phyloP scores from a whole-genome alignment of 1,140 invertebrate species.

The Marisa cornuarietis region DNA sequence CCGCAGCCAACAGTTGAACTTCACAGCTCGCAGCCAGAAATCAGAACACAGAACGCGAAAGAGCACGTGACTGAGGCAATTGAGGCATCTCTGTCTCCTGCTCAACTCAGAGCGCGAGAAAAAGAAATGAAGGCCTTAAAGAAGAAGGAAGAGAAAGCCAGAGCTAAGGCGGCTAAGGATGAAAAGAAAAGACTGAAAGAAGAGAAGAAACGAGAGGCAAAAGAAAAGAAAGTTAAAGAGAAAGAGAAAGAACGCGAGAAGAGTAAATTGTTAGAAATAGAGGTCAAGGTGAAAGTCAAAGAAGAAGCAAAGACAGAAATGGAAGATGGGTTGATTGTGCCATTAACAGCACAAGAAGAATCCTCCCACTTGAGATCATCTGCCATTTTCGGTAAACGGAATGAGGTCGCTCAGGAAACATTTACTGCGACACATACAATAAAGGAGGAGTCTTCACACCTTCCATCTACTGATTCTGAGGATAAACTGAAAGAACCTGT shows the following conservation, averaged over 20 bases:
- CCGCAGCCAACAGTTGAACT: not conserved
- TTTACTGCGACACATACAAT: not conserved
- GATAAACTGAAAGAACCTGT: not conserved
- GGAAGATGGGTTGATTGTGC: not conserved
- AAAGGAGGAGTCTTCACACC: not conserved
- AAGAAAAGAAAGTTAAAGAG: slow-evolving; percentile 15
- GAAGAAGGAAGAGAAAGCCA: slow-evolving; percentile 20
- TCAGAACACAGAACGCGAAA: not conserved
- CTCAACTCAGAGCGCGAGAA: slow-evolving; percentile 12
- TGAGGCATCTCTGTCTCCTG: slow-evolving; percentile 1
- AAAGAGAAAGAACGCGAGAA: slow-evolving; percentile 11
- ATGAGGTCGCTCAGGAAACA: not conserved
- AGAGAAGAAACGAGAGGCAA: slow-evolving; percentile 19
- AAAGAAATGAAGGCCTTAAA: slow-evolving; percentile 17
- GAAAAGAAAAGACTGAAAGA: slow-evolving; percentile 22
- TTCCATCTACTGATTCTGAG: no score
- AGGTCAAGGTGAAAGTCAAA: not conserved
- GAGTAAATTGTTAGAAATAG: not conserved
- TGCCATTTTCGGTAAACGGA: no score
- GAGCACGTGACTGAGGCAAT: not conserved
- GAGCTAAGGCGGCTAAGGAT: slow-evolving; percentile 7
- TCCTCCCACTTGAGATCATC: no score
- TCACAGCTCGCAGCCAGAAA: not conserved
- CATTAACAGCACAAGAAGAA: no score
- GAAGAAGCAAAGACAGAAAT: not conserved